These are phyloP conservation scores for Meriones unguiculatus DNA, from an alignment of 2,113 vertebrate species.

Conservation along the genomic window DNA sequence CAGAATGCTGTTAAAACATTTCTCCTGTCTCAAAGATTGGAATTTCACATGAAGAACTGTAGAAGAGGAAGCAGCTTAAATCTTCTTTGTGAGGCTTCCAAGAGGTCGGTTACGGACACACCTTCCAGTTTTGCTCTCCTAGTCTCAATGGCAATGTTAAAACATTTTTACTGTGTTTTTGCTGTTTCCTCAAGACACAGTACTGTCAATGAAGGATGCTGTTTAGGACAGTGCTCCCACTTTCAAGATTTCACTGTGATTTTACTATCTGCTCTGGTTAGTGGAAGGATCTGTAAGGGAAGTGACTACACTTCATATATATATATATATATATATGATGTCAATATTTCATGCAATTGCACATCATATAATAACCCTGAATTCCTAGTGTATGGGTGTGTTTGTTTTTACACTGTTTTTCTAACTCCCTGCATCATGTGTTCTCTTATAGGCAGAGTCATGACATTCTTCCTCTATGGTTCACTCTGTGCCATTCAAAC, in stretches of 20 bases:
- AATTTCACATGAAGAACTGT: neutral
- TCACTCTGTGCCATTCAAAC: slow-evolving; percentile 47
- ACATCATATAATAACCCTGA: neutral
- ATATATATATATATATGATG: neutral
- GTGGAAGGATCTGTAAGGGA: neutral
- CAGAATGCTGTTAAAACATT: neutral
- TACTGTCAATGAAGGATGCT: neutral
- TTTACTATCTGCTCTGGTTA: neutral
- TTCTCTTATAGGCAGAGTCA: neutral
- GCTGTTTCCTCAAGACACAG: neutral
- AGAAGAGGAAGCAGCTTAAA: neutral
- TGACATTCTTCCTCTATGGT: slow-evolving; percentile 52
- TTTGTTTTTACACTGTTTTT: neutral
- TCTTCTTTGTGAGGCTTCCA: neutral
- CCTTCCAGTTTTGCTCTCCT: neutral
- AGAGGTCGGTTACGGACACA: neutral
- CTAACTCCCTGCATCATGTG: neutral
- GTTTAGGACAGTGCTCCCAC: neutral
- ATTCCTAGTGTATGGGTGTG: neutral
- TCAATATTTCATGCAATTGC: neutral
- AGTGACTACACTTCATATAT: neutral
- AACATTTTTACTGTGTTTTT: neutral
- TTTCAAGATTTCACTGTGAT: neutral
- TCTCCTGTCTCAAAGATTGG: neutral
- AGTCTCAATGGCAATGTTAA: slow-evolving; percentile 8